Evolutionary conservation across 2,888 invertebrate genomes (phyloP).

Genomic region (Xylocampa areola): DNA sequence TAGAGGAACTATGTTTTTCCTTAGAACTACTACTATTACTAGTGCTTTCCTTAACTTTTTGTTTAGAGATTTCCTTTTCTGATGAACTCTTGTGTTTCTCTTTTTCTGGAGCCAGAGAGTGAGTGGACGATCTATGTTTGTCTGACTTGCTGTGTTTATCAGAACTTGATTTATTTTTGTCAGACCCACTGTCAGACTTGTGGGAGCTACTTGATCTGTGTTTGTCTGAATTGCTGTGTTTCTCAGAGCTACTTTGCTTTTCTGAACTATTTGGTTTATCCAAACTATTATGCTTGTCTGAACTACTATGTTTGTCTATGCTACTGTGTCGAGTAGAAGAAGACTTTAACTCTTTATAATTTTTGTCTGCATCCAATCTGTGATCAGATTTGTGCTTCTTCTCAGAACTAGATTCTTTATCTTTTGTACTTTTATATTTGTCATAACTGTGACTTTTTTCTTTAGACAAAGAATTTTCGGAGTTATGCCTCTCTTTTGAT

Average conservation of each 20-base stretch:
- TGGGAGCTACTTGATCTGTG: conserved; percentile 64
- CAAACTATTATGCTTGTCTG: conserved; percentile 64
- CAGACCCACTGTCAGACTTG: conserved; percentile 65
- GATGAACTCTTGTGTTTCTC: conserved; percentile 69
- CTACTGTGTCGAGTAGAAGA: conserved; percentile 52
- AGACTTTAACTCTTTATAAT: conserved; percentile 65
- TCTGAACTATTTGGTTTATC: conserved; percentile 64
- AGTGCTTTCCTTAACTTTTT: conserved; percentile 72
- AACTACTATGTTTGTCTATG: conserved; percentile 62
- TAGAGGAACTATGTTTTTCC: conserved; percentile 79
- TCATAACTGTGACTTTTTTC: conserved; percentile 72
- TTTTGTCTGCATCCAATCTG: conserved; percentile 69
- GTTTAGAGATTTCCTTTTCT: conserved; percentile 71
- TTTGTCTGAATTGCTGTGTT: conserved; percentile 62
- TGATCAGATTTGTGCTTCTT: conserved; percentile 71
- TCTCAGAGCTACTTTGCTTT: conserved; percentile 65
- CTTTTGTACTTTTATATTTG: conserved; percentile 71
- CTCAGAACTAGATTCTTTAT: conserved; percentile 69
- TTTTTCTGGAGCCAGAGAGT: conserved; percentile 53
- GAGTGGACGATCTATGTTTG: conserved; percentile 67
- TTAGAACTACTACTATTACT: conserved; percentile 74
- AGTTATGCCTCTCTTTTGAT: conserved; percentile 64
- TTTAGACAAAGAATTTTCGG: conserved; percentile 68
- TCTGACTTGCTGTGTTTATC: conserved; percentile 61
- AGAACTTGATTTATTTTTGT: conserved; percentile 67